Evolutionary conservation across 2,113 vertebrate genomes (phyloP), one percentile per base, ranked within the genome.

Genomic region (Xyliphius kryptos): DNA sequence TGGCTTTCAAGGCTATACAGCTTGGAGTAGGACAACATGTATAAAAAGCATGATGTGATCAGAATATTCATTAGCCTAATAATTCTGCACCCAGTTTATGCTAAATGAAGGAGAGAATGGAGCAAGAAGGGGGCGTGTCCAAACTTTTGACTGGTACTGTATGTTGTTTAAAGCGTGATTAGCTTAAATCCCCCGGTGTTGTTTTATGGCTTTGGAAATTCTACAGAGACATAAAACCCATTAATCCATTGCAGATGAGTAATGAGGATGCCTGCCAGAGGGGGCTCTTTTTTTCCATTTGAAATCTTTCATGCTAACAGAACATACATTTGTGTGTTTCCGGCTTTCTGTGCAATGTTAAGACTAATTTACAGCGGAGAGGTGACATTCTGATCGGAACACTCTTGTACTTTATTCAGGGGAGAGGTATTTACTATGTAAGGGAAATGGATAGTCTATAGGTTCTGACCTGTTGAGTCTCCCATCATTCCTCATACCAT

Each of bases 231-330:
- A 74, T 87, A 77, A 84, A 77, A 77, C 74, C 82, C 82, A 3
- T 75, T 83, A 87, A 86, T 88, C 80, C 79, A 85, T 84, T 83
- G 79, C 87, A 87, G 84, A 85, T 87, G 87, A 80, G 77, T 78
- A 80, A 74, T 54, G 14, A 75, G 85, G 84, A 82, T 69, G 53
- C 41, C 67, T 83, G 84, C 86, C 87, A 78, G 67, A 50, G 43
- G 54, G 43, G 60, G 59, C 65, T 69, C 61, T 36, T 55, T 52
- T 43, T 26, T 44, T 32, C n/a, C 51, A 41, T 51, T 63, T 56
- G 20, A 11, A 17, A 22, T 20, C 37, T 16, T 63, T 70, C 80
- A 81, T 75, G 76, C 76, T 80, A 85, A 85, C 77, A 67, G 41
- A 69, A 75, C 12, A 54, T 32, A 17, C 16, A n/a, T 43, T 63